Percentiles rank a stretch among this genome's conserved stretches.
Evolutionary conservation across 2,888 invertebrate species (phyloP).

Genomic region (Macroteleia sp.): DNA sequence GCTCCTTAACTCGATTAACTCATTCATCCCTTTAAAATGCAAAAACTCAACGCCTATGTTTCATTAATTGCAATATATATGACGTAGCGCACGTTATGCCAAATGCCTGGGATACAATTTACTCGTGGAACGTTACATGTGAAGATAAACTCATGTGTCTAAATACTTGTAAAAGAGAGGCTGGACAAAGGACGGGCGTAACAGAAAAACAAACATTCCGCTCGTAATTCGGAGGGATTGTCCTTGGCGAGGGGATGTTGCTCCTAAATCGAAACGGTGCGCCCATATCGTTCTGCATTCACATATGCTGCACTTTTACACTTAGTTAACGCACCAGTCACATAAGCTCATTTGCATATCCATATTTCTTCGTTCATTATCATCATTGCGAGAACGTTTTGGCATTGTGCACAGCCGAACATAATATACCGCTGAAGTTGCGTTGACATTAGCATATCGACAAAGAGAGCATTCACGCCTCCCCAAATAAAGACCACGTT

Average conservation of each 20-base stretch:
- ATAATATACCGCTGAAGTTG: slow-evolving; percentile 69
- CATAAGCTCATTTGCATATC: slow-evolving; percentile 72
- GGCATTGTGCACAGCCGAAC: slow-evolving; percentile 66
- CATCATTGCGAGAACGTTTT: slow-evolving; percentile 79
- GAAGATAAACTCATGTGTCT: slow-evolving; percentile 61
- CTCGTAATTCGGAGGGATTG: slow-evolving; percentile 74
- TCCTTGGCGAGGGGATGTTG: slow-evolving; percentile 67
- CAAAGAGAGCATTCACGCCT: slow-evolving; percentile 82
- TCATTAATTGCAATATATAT: slow-evolving; percentile 20
- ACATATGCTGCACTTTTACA: slow-evolving; percentile 55
- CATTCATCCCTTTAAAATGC: slow-evolving; percentile 19
- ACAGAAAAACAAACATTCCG: slow-evolving; percentile 77
- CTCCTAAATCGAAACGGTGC: neutral
- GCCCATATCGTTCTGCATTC: slow-evolving; percentile 19
- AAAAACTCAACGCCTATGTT: slow-evolving; percentile 28
- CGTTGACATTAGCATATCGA: slow-evolving; percentile 80
- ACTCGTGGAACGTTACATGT: slow-evolving; percentile 40
- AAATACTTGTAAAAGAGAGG: slow-evolving; percentile 39
- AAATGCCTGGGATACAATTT: slow-evolving; percentile 61
- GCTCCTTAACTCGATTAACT: slow-evolving; percentile 21
- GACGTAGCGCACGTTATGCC: slow-evolving; percentile 8
- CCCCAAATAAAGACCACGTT: slow-evolving; percentile 67
- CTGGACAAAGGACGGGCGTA: slow-evolving; percentile 35
- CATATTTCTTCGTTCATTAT: slow-evolving; percentile 82
- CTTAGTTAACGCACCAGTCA: slow-evolving; percentile 23